Evolutionary conservation across 2,888 invertebrate species (phyloP).

Genomic region (Malacosoma neustria): DNA sequence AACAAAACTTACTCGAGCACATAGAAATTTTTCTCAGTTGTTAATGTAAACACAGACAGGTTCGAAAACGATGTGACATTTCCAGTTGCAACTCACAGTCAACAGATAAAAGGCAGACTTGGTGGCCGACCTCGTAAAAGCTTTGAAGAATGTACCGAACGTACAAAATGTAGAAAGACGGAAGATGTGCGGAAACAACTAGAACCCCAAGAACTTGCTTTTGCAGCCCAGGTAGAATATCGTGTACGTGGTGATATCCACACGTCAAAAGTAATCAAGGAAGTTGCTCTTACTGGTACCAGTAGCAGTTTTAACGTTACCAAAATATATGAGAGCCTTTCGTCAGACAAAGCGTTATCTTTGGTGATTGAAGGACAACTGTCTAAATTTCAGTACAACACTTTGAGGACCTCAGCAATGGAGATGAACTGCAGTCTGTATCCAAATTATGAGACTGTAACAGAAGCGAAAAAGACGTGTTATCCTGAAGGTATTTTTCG

Average conservation of each 20-base stretch:
- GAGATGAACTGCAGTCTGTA: conserved; percentile 8
- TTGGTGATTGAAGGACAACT: conserved; percentile 6
- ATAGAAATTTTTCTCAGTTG: too few species aligned
- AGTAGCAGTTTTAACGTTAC: neutral
- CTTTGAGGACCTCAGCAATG: conserved; percentile 7
- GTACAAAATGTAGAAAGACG: conserved; percentile 4
- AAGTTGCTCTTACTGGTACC: neutral
- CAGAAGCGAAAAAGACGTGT: too few species aligned
- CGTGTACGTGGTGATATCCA: conserved; percentile 6
- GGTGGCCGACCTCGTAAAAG: neutral
- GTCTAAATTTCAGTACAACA: conserved; percentile 9
- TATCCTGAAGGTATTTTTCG: too few species aligned
- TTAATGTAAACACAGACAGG: too few species aligned
- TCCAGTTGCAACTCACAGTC: too few species aligned
- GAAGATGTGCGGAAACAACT: conserved; percentile 2
- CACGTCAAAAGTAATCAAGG: conserved; percentile 2
- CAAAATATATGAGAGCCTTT: conserved; percentile 1
- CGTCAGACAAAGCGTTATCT: conserved; percentile 5
- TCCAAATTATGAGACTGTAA: conserved; percentile 9
- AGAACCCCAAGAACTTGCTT: conserved; percentile 3
- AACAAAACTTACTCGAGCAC: too few species aligned
- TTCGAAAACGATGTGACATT: too few species aligned
- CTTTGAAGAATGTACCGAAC: conserved; percentile 5
- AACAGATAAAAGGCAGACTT: conserved; percentile 1
- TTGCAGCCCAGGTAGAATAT: conserved; percentile 7